Base-by-base conservation (phyloP, 2,113 vertebrate genomes). In the Psittacula cyanocephala region DNA sequence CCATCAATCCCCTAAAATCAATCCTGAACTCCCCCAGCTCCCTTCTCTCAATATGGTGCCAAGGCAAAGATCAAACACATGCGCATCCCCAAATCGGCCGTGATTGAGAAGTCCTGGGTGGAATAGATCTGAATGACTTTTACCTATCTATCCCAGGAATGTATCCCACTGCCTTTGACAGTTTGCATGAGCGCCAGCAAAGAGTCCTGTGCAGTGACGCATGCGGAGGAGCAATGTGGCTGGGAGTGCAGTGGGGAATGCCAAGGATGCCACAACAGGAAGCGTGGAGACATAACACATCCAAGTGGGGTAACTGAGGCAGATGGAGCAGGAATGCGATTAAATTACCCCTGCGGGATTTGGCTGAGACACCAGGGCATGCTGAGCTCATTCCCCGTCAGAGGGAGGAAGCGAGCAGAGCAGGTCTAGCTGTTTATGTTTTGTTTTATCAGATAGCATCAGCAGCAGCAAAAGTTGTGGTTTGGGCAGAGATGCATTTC, bases 281-380 rank as follows among this genome's bases (percentile, higher is more conserved):
- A 95, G 17, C 64, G 4, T 8, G 1, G 85, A 96, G 86, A 93
- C 85, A 85, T 60, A 90, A 91, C 81, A 82, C 17, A 2, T 85
- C 79, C 89, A 92, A 82, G 75, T 85, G 89, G 94, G 94, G 84
- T 85, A 94, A 93, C 91, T 96, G 96, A 95, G 94, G 95, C 91
- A 95, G 92, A 77, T 10, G 1, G 70, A 80, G 67, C 71, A 88
- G 77, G 81, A 93, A 95, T 91, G 87, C 1, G 27, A 75, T 93
- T 88, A 68, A n/a, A 67, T 95, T 88, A 93, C 57, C 72, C 89
- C 86, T 16, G 68, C 2, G 27, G 94, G 93, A 88, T 62, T 88
- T 95, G 89, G 88, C 88, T 41, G 70, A 15, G 87, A 35, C 2
- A 0, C 49, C 12, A 0, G 60, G 84, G 35, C 3, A 10, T 64